Conservation (phyloP, 92 coral and sea anemone species). For the Scolanthus callimorphus region DNA sequence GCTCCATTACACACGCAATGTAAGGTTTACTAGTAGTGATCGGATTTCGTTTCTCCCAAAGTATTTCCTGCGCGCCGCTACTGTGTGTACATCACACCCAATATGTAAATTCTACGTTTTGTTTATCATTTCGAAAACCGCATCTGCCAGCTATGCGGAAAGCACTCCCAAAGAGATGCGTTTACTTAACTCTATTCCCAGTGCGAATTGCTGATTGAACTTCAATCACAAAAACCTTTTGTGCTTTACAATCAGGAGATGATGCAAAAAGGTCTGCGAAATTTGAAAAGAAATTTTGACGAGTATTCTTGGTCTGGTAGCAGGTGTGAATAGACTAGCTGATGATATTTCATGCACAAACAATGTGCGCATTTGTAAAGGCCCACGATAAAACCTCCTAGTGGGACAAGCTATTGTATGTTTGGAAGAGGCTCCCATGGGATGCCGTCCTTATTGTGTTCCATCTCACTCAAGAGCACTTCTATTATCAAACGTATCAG, state of each 20-base stretch:
- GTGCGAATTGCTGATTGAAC: not conserved
- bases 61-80: constrained; percentile 51
- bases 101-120: constrained; percentile 88
- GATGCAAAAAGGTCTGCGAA: too few relatives aligned
- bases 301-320: too few relatives aligned
- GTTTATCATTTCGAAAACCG: constrained; percentile 67
- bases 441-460: too few relatives aligned
- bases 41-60: constrained; percentile 33
- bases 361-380: constrained; percentile 25
- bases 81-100: constrained; percentile 94
- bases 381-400: too few relatives aligned
- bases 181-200: not conserved
- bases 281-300: too few relatives aligned
- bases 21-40: too few relatives aligned
- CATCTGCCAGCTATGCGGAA: constrained; percentile 71
- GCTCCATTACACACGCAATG: too few relatives aligned
- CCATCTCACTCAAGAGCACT: too few relatives aligned
- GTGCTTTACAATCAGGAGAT: not conserved
- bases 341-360: constrained; percentile 13
- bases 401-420: too few relatives aligned
- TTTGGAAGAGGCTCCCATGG: too few relatives aligned
- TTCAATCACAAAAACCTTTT: not conserved
- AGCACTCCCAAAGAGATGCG: constrained; percentile 8
- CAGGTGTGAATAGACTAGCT: constrained; percentile 28
- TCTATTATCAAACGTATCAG: too few relatives aligned